phyloP scores from a whole-genome alignment of 2,113 vertebrate species.

The Natator depressus region DNA sequence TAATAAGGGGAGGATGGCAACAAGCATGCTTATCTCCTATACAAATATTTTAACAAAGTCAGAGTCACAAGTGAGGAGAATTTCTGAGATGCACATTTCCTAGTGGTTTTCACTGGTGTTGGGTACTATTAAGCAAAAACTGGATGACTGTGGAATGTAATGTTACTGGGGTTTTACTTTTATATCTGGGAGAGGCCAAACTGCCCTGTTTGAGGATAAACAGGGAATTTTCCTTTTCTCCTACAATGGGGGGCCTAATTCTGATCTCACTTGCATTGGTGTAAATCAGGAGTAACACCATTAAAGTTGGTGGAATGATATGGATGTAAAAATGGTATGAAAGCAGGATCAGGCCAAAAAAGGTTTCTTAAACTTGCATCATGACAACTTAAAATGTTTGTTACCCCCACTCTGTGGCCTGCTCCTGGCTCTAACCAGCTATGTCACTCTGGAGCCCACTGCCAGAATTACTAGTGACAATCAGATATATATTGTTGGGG shows the following conservation, averaged over 20 bases:
- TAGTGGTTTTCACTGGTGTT: neutral
- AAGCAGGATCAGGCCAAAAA: neutral
- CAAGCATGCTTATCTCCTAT: too few relatives aligned
- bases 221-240: neutral
- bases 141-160: neutral
- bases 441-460: neutral
- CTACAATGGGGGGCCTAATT: neutral
- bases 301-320: too few relatives aligned
- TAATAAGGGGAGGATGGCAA: too few relatives aligned
- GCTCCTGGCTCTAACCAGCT: neutral
- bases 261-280: neutral
- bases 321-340: neutral
- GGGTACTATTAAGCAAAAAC: neutral
- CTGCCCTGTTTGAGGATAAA: neutral
- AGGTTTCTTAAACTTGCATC: neutral
- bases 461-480: neutral
- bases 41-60: neutral
- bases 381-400: neutral
- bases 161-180: neutral
- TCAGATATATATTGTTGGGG: neutral
- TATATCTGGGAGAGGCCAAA: neutral
- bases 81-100: neutral
- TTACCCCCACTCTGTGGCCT: neutral
- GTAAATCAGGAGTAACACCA: neutral
- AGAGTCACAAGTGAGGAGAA: neutral